A percentile compares a stretch with the other conserved stretches of the same genome.
These are phyloP conservation scores for Apotomis turbidana DNA, from an alignment of 2,888 invertebrate genomes.

Conservation along the genomic window DNA sequence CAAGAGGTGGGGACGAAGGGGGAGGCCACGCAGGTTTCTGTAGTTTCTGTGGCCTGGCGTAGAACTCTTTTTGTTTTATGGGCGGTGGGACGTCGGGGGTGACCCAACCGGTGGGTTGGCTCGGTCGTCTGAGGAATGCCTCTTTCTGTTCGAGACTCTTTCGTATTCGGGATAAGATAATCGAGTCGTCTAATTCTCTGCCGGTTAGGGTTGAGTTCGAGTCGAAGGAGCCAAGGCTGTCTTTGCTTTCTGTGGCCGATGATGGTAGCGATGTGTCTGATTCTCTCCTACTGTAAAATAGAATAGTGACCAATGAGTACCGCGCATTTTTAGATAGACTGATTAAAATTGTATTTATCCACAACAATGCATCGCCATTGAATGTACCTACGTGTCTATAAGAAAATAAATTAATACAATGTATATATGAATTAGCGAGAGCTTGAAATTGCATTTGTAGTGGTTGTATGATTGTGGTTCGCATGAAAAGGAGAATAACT, in stretches of 20 bases:
- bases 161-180: conserved; percentile 89
- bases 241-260: conserved; percentile 87
- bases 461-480: no score
- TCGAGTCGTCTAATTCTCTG: conserved; percentile 87
- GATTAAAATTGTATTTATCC: no score
- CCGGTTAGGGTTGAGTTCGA: conserved; percentile 87
- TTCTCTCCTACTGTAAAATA: conserved; percentile 78
- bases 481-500: no score
- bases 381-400: no score
- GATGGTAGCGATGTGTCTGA: conserved; percentile 85
- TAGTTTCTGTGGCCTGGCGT: conserved; percentile 90
- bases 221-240: conserved; percentile 87
- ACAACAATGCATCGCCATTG: no score
- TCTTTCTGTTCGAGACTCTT: conserved; percentile 95
- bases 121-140: conserved; percentile 92
- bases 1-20: conserved; percentile 70
- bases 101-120: conserved; percentile 85
- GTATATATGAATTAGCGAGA: no score
- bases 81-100: conserved; percentile 77
- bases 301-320: conserved; percentile 34
- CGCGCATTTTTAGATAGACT: neutral
- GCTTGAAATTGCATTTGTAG: no score
- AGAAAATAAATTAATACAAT: no score
- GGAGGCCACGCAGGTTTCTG: conserved; percentile 90
- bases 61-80: conserved; percentile 88